These are phyloP conservation scores for Brienomyrus longianalis DNA, from an alignment of 2,113 vertebrate species.

Conservation along the genomic window DNA sequence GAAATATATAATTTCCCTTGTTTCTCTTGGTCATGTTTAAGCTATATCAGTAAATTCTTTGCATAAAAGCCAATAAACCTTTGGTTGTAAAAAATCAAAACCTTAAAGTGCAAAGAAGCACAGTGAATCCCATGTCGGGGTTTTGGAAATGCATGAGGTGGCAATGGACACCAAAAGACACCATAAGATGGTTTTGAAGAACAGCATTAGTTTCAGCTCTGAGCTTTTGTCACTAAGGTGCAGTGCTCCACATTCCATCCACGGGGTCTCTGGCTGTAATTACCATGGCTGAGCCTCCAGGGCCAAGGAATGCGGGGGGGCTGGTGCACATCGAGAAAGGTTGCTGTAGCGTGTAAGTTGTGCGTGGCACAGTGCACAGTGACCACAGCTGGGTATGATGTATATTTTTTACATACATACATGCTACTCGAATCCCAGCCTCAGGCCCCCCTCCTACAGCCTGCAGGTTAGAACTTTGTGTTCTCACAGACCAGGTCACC, in stretches of 20 bases:
- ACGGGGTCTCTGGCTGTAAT: not conserved
- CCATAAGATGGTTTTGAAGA: not conserved
- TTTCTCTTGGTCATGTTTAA: not conserved
- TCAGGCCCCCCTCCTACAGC: not conserved
- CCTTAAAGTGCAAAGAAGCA: not conserved
- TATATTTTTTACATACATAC: not conserved
- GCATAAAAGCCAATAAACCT: not conserved
- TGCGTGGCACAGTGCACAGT: not conserved
- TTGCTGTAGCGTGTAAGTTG: not conserved
- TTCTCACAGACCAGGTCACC: not conserved
- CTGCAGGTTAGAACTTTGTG: not conserved
- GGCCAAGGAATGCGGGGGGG: constrained; percentile 28
- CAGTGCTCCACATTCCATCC: not conserved
- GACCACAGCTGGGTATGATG: not conserved
- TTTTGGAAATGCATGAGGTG: not conserved
- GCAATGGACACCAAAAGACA: not conserved
- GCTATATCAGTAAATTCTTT: not conserved
- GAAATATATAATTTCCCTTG: not conserved
- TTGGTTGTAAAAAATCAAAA: not conserved
- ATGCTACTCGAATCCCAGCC: not conserved
- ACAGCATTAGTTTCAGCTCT: not conserved
- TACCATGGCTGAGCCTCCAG: not conserved
- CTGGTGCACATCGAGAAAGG: not conserved
- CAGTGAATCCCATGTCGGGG: not conserved
- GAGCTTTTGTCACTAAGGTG: not conserved